These are phyloP conservation scores for Homalodisca vitripennis DNA, from an alignment of 1,140 invertebrate species.

Conservation along the genomic window DNA sequence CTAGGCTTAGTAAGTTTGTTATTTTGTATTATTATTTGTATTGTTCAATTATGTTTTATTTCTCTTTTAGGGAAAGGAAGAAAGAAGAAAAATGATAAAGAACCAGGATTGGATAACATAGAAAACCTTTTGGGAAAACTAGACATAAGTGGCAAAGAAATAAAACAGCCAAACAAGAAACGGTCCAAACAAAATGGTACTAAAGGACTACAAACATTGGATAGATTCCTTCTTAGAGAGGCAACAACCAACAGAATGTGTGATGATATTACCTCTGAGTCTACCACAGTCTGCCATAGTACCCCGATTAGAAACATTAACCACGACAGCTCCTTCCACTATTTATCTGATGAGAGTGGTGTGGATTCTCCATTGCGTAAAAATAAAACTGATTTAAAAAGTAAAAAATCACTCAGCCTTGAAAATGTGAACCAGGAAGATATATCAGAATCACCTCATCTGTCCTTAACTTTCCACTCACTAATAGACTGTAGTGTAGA, in stretches of 20 bases:
- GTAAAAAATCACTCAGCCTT: background rate
- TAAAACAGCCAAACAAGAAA: slow-evolving; percentile 32
- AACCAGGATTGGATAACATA: slow-evolving; percentile 15
- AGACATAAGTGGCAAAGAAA: slow-evolving; percentile 13
- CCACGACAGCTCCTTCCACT: slow-evolving; percentile 33
- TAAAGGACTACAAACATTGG: slow-evolving; percentile 31
- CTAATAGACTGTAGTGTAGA: background rate
- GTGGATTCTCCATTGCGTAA: slow-evolving; percentile 7
- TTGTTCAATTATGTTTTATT: background rate
- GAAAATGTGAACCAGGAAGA: background rate
- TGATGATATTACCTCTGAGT: background rate
- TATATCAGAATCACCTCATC: background rate
- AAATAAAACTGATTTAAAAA: background rate
- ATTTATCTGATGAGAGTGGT: slow-evolving; percentile 34
- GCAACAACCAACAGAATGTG: background rate
- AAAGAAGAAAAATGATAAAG: slow-evolving; percentile 18
- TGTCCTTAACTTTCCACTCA: background rate
- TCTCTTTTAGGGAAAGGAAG: slow-evolving; percentile 13
- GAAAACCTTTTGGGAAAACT: slow-evolving; percentile 11
- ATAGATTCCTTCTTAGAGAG: slow-evolving; percentile 27
- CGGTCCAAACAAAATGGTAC: slow-evolving; percentile 18
- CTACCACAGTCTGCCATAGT: background rate
- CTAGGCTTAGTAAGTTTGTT: background rate
- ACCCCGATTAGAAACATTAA: slow-evolving; percentile 1
- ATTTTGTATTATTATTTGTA: background rate